phyloP scores from a whole-genome alignment of 2,888 invertebrate genomes.

The Sipha maydis region DNA sequence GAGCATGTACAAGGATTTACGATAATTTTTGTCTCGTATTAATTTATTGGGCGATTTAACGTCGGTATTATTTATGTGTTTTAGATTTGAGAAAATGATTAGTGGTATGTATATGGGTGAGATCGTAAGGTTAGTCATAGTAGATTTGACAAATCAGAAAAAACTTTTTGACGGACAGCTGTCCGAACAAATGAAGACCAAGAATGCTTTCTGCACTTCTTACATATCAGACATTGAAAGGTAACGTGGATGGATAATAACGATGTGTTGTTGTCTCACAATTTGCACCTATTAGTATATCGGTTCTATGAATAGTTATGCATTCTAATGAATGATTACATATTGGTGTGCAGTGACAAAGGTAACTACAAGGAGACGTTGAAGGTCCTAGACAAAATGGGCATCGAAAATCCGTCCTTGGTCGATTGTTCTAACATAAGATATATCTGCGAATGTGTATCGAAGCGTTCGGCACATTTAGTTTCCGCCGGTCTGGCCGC shows the following conservation, averaged over 20 bases:
- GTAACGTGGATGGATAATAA: conserved; percentile 66
- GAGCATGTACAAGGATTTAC: not conserved
- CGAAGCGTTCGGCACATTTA: conserved; percentile 79
- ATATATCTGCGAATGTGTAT: conserved; percentile 54
- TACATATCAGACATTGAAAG: conserved; percentile 97
- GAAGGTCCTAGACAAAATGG: conserved; percentile 67
- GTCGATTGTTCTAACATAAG: conserved; percentile 51
- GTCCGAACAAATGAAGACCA: conserved; percentile 80
- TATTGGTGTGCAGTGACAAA: not conserved
- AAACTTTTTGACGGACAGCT: conserved; percentile 85
- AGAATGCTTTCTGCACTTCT: conserved; percentile 92
- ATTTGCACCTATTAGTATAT: too few relatives aligned
- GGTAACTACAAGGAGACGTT: conserved; percentile 65
- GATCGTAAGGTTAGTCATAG: conserved; percentile 85
- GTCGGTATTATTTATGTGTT: conserved; percentile 12
- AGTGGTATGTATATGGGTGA: conserved; percentile 99
- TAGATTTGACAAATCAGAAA: conserved; percentile 81
- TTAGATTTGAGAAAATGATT: conserved; percentile 92
- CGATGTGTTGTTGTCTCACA: too few relatives aligned
- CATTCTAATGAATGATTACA: not conserved
- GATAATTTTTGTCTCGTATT: not conserved
- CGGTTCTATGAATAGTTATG: too few relatives aligned
- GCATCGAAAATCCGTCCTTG: conserved; percentile 54
- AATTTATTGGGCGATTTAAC: not conserved
- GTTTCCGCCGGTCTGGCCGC: conserved; percentile 76